phyloP scores from a whole-genome alignment of 35 echinoderm and acorn worm genomes.

The Heliocidaris erythrogramma region DNA sequence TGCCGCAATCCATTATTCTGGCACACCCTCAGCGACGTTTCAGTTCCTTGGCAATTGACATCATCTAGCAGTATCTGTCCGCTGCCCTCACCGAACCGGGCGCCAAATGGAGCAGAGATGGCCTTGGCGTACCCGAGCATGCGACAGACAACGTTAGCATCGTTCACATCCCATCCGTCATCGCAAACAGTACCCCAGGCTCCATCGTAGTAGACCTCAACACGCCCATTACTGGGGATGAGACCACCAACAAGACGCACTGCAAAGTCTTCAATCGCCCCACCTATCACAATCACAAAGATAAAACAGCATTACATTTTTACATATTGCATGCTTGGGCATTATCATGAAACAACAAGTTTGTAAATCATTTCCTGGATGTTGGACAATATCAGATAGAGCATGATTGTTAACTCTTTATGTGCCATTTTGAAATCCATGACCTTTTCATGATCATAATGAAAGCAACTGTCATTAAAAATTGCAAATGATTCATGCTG shows the following conservation, averaged over 20 bases:
- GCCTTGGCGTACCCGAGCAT: constrained; percentile 21
- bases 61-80: constrained; percentile 32
- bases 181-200: constrained; percentile 19
- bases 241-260: constrained; percentile 13
- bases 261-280: neutral
- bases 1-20: neutral
- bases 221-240: neutral
- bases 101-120: neutral
- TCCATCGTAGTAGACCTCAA: constrained; percentile 22
- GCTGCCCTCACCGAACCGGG: neutral
- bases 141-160: constrained; percentile 17
- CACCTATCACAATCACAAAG: neutral
- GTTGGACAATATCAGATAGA: too few species aligned
- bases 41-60: neutral
- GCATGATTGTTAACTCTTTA: too few species aligned
- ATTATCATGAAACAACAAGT: too few species aligned
- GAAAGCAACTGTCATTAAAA: too few species aligned
- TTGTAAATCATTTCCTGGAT: too few species aligned
- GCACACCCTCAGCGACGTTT: neutral
- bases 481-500: too few species aligned
- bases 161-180: neutral
- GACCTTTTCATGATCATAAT: too few species aligned
- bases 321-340: too few species aligned
- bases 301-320: too few species aligned
- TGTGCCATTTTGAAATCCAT: too few species aligned